Conservation (phyloP, 1,140 invertebrate genomes). For the Vollenhovia emeryi region DNA sequence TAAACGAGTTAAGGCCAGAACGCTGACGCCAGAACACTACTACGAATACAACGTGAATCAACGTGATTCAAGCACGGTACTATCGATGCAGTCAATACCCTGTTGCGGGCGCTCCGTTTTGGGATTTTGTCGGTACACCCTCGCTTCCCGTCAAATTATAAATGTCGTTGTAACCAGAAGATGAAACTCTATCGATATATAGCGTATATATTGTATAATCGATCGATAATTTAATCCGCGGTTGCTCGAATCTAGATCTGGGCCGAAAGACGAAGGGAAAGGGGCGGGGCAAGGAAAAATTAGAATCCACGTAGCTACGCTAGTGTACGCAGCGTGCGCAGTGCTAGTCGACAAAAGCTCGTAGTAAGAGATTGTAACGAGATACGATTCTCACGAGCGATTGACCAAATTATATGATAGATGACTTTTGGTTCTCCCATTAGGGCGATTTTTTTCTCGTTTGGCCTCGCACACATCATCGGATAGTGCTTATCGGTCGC, state of each 20-base stretch:
- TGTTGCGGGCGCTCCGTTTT: slow-evolving; percentile 69
- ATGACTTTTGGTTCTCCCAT: background rate
- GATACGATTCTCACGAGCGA: background rate
- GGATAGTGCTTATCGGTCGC: slow-evolving; percentile 21
- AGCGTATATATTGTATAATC: slow-evolving; percentile 52
- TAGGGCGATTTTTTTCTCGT: slow-evolving; percentile 28
- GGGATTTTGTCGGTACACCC: slow-evolving; percentile 48
- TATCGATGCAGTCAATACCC: slow-evolving; percentile 73
- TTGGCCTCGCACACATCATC: background rate
- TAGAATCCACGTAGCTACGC: background rate
- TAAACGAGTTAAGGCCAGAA: slow-evolving; percentile 70
- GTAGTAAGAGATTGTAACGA: slow-evolving; percentile 4
- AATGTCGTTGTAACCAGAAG: slow-evolving; percentile 33
- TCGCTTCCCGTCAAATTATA: slow-evolving; percentile 36
- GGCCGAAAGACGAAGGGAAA: background rate
- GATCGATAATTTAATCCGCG: slow-evolving; percentile 44
- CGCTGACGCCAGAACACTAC: slow-evolving; percentile 70
- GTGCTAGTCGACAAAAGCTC: slow-evolving; percentile 9
- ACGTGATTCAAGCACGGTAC: slow-evolving; percentile 66
- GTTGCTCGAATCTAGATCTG: slow-evolving; percentile 18
- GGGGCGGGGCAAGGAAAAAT: background rate
- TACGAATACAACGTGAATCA: slow-evolving; percentile 64
- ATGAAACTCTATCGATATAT: slow-evolving; percentile 33
- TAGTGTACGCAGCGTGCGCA: background rate
- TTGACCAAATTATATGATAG: slow-evolving; percentile 9